Evolutionary conservation across 2,888 invertebrate genomes (phyloP), one percentile per base, ranked within the genome.

Genomic region (Pyrocoelia pectoralis): DNA sequence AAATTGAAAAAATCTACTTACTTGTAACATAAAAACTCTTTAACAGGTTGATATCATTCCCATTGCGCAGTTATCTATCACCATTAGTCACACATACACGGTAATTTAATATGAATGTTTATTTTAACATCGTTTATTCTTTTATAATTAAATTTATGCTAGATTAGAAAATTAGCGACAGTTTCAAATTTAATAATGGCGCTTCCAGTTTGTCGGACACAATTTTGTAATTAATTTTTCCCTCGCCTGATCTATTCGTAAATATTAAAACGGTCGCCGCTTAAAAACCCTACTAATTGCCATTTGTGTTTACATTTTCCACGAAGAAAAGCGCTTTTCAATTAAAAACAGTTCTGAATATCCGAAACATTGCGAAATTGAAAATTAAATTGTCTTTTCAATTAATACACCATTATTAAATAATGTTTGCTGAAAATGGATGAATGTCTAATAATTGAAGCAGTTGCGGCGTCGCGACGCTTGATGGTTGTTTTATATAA

Each of bases 261-360:
- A 33, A 33, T 33, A 33, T n/a, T n/a, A n/a, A 33, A 33, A n/a
- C 24, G 24, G 24, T 24, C 24, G 24, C 40, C 28, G 56, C 51
- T 61, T 56, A 46, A 62, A 57, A 62, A 62, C 54, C 49, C 49
- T 58, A 63, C 50, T 58, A 63, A 63, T 54, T 54, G 63, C 63
- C 58, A 63, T 63, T 62, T 57, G 62, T 18, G 15, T 41, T n/a
- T 28, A 41, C 24, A 41, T 54, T 56, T 40, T 56, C 41, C 33
- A 13, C 8, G 13, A 10, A 40, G 24, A 38, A 29, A n/a, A n/a
- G 57, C 12, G 56, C 52, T 61, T 46, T 51, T 49, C 33, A 29
- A 14, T 61, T 49, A 40, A 60, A 60, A 53, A 48, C 46, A 24
- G 33, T 29, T 17, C 5, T 40, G 41, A 24, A 28, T 17, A 43